Base-by-base conservation (phyloP, 2,113 vertebrate genomes). In the Etia nguti region DNA sequence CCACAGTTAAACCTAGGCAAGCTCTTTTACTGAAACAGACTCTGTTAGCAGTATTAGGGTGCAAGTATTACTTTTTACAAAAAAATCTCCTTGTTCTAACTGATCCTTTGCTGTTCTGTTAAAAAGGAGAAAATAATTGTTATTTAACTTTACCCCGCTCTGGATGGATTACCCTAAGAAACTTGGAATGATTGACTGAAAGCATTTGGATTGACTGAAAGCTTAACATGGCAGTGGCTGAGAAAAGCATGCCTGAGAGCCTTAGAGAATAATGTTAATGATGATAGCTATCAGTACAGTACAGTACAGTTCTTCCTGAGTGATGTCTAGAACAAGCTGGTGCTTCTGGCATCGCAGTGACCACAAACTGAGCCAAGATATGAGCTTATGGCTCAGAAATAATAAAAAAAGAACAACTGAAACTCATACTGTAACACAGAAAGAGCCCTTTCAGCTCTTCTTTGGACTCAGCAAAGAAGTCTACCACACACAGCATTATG, bases 311-410 rank as follows among this genome's bases (percentile, higher is more conserved):
- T 41, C 31, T 65, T 89, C 84, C 59, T 80, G 91, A 92, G 89
- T 85, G 70, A 91, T 83, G 82, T 52, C 52, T 38, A 50, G 34
- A 89, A 85, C 84, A 89, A 77, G 84, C 91, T 88, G 86, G 59
- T 55, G 36, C 56, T 84, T 26, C 43, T 94, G 88, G 85, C 92
- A 90, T n/a, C 16, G 52, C 83, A 77, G 12, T 83, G 86, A 91
- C 70, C 83, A 83, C 59, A 41, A 85, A 88, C 22, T 36, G 56
- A 81, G 82, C 82, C 89, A 92, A 91, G 85, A 89, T 82, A 89
- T 89, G 86, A 92, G 88, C 84, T 89, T 89, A 92, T 65, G 62
- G 87, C 54, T 85, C 54, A 91, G 48, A 87, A 90, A 88, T 6
- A 48, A 34, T n/a, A 41, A 15, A 20, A 4, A 56, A 56, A 31